Conservation (phyloP, 1,140 invertebrate species). For the Drepana arcuata region DNA sequence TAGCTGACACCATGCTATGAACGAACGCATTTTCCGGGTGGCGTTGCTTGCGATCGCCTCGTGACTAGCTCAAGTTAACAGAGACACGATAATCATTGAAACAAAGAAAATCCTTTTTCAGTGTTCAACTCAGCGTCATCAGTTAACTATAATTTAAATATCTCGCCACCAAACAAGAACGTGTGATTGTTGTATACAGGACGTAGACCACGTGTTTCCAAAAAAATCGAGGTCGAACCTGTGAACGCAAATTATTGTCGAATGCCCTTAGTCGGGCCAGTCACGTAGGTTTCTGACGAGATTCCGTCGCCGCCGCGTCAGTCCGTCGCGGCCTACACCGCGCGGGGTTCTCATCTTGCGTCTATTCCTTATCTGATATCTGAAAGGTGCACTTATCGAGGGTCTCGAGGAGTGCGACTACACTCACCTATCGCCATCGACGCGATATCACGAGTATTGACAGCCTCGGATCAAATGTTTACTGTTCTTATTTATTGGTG, state of each 20-base stretch:
- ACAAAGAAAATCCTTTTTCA: slow-evolving; percentile 18
- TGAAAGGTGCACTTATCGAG: slow-evolving; percentile 26
- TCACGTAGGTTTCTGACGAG: slow-evolving; percentile 20
- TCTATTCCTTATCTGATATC: slow-evolving; percentile 53
- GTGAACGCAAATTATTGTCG: slow-evolving; percentile 18
- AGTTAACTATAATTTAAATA: slow-evolving; percentile 7
- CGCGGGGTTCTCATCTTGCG: slow-evolving; percentile 26
- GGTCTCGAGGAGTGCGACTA: slow-evolving; percentile 25
- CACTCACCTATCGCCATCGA: slow-evolving; percentile 13
- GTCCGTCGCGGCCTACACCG: slow-evolving; percentile 12
- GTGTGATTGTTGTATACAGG: slow-evolving; percentile 5
- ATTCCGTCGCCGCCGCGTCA: slow-evolving; percentile 20
- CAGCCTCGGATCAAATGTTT: slow-evolving; percentile 20
- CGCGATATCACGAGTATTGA: slow-evolving; percentile 24
- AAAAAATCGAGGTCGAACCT: slow-evolving; percentile 23
- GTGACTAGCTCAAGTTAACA: slow-evolving; percentile 19
- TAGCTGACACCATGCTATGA: slow-evolving; percentile 17
- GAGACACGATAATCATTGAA: slow-evolving; percentile 17
- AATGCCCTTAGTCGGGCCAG: slow-evolving; percentile 25
- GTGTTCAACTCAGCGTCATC: slow-evolving; percentile 9
- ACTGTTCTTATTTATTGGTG: slow-evolving; percentile 18
- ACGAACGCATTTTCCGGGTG: slow-evolving; percentile 15
- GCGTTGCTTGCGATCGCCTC: slow-evolving; percentile 5
- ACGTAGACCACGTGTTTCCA: slow-evolving; percentile 12
- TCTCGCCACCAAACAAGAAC: slow-evolving; percentile 6